phyloP scores from a whole-genome alignment of 2,888 invertebrate species.

The Galerucella pusilla region DNA sequence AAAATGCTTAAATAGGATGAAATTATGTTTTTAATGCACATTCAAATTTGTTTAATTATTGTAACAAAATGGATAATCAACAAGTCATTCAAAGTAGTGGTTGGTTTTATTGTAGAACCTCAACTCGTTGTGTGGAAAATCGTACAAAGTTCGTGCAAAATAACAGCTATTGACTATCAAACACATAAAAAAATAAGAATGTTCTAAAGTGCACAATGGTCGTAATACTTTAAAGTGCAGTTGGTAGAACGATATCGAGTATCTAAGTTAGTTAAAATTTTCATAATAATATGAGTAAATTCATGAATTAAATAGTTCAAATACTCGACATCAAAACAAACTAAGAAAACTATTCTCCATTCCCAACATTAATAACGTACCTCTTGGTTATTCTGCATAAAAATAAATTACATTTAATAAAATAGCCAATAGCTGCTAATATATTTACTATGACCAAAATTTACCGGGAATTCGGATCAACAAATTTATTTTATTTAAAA shows the following conservation, averaged over 20 bases:
- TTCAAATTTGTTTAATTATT: too few species aligned
- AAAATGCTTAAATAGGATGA: too few species aligned
- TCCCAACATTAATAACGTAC: constrained; percentile 45
- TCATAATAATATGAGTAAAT: background rate
- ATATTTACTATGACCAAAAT: constrained; percentile 23
- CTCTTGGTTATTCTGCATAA: constrained; percentile 49
- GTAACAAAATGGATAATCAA: too few species aligned
- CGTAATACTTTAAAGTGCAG: background rate
- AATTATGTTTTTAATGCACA: too few species aligned
- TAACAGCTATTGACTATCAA: constrained; percentile 50
- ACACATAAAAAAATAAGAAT: constrained; percentile 2
- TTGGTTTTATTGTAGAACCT: too few species aligned
- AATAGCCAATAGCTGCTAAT: constrained; percentile 52
- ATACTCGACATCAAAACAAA: constrained; percentile 14
- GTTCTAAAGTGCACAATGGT: background rate
- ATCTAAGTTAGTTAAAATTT: background rate
- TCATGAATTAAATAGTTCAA: background rate
- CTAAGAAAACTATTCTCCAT: constrained; percentile 9
- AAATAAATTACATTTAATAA: constrained; percentile 34
- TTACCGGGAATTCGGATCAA: background rate
- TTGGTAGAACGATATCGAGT: constrained; percentile 6
- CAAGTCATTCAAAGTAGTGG: too few species aligned
- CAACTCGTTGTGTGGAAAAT: too few species aligned
- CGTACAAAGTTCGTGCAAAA: constrained; percentile 35
- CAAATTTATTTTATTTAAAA: constrained; percentile 11